Percentiles rank a stretch among this genome's conserved stretches.
Conservation (phyloP, 1,140 invertebrate species). For the Octopus bimaculoides region DNA sequence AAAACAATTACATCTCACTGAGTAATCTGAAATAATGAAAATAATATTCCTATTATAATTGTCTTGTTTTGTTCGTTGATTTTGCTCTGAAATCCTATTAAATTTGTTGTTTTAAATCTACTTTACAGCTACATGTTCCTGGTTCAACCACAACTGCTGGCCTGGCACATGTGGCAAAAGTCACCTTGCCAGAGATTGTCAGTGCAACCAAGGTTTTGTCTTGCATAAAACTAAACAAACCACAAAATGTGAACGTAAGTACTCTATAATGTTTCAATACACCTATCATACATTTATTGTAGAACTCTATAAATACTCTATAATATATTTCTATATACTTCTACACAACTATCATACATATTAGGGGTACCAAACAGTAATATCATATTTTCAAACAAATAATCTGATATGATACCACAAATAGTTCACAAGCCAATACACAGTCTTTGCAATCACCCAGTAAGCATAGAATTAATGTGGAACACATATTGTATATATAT, state of each 20-base stretch:
- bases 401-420: background rate
- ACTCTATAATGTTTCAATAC: background rate
- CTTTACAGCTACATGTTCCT: background rate
- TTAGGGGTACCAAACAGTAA: background rate
- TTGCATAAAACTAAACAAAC: background rate
- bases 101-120: background rate
- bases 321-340: background rate
- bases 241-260: background rate
- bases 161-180: background rate
- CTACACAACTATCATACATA: background rate
- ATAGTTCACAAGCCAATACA: too few relatives aligned
- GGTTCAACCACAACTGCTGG: background rate
- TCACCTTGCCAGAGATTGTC: background rate
- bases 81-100: too few relatives aligned
- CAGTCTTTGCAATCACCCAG: too few relatives aligned
- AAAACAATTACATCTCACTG: too few relatives aligned
- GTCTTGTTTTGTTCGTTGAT: too few relatives aligned
- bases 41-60: too few relatives aligned
- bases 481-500: too few relatives aligned
- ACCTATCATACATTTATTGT: background rate
- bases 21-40: too few relatives aligned
- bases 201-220: background rate
- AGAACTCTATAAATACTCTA: background rate
- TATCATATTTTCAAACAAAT: background rate
- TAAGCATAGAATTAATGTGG: too few relatives aligned